Conservation (phyloP, 2,797 vertebrate species). For the Buphagus erythrorhynchus region DNA sequence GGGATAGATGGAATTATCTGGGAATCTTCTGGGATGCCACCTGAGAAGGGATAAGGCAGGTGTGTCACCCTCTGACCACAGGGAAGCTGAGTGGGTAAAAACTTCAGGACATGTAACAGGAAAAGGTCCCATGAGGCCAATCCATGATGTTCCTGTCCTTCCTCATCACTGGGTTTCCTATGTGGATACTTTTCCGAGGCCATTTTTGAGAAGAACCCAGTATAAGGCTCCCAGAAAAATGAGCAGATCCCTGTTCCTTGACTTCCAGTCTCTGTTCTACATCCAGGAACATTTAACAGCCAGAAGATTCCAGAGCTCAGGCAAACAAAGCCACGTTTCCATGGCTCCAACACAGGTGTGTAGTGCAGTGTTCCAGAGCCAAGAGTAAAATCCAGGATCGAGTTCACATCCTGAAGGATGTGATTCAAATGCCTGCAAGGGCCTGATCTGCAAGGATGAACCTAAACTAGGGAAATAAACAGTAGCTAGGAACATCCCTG, state of each 20-base stretch:
- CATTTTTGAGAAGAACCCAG: not conserved
- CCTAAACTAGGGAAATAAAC: not conserved
- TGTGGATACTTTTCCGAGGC: fast-evolving
- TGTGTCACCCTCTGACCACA: not conserved
- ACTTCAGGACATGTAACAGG: not conserved
- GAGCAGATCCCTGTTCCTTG: not conserved
- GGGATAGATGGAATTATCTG: not conserved
- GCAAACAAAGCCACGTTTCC: not conserved
- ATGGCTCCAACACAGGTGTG: not conserved
- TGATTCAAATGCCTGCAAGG: not conserved
- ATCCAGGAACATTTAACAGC: not conserved
- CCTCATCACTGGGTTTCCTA: fast-evolving
- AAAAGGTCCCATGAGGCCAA: not conserved
- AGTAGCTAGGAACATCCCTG: not conserved
- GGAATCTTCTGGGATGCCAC: not conserved
- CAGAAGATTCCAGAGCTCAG: not conserved
- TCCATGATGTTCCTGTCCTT: not conserved
- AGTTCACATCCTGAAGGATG: not conserved
- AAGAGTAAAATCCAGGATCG: not conserved
- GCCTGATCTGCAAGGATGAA: not conserved
- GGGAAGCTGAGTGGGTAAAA: not conserved
- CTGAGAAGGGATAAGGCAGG: not conserved
- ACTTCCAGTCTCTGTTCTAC: not conserved
- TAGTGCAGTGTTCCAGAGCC: not conserved
- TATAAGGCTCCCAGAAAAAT: not conserved